Conservation (phyloP, 2,797 vertebrate species). For the Microctenopoma stevenorrisi region DNA sequence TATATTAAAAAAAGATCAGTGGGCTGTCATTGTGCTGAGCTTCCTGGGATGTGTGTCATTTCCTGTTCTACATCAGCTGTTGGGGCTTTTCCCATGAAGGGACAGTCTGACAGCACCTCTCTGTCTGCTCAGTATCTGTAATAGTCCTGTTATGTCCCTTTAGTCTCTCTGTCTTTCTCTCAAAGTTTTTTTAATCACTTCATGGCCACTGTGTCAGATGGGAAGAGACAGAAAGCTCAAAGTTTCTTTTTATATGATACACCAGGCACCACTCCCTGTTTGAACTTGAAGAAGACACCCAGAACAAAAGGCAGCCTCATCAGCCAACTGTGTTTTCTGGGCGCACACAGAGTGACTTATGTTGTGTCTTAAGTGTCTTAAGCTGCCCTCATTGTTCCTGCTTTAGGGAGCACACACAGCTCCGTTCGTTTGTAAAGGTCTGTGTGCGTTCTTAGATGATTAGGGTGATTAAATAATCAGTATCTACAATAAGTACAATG, state of each 20-base stretch:
- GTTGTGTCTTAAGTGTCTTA: slow-evolving; percentile 15
- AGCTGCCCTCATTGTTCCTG: slow-evolving; percentile 18
- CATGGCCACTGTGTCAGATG: neutral
- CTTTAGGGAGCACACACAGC: neutral
- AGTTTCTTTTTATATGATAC: slow-evolving; percentile 25
- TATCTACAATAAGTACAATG: too few species aligned
- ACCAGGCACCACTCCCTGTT: slow-evolving; percentile 25
- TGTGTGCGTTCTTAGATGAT: slow-evolving; percentile 25
- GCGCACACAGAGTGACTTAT: slow-evolving; percentile 16
- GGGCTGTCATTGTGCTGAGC: slow-evolving; percentile 74
- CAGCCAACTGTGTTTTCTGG: slow-evolving; percentile 45
- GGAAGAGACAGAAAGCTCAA: slow-evolving; percentile 18
- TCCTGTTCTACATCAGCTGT: slow-evolving; percentile 65
- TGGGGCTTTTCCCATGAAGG: slow-evolving; percentile 62
- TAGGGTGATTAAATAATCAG: slow-evolving; percentile 11
- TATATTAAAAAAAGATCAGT: slow-evolving; percentile 71
- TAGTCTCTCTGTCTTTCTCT: slow-evolving; percentile 4
- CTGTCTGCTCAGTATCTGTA: slow-evolving; percentile 35
- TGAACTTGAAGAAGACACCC: slow-evolving; percentile 34
- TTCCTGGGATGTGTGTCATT: slow-evolving; percentile 74
- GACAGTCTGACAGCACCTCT: slow-evolving; percentile 15
- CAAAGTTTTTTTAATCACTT: slow-evolving; percentile 2
- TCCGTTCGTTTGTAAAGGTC: slow-evolving; percentile 7
- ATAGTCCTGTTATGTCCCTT: neutral
- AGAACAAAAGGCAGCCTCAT: slow-evolving; percentile 66